Percentiles rank a stretch among this genome's conserved stretches.
These are phyloP conservation scores for Nannobrachium achirus DNA, from an alignment of 2,113 vertebrate species.

Conservation along the genomic window DNA sequence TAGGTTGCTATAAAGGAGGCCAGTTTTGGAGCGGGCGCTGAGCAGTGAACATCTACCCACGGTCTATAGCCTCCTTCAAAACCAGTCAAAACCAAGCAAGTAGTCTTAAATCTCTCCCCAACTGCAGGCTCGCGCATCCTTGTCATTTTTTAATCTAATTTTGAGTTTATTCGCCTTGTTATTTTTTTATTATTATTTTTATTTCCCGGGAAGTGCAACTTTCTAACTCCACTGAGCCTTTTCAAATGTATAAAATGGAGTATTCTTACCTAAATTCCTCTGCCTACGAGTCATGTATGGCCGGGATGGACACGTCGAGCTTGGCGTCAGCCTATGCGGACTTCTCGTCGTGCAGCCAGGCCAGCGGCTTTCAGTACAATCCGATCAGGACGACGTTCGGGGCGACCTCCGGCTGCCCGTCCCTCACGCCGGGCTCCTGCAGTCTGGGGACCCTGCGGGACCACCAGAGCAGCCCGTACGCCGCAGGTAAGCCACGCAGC, in stretches of 20 bases:
- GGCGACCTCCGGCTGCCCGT: conserved; percentile 97
- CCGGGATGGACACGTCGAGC: conserved; percentile 99
- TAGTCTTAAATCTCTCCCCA: conserved; percentile 74
- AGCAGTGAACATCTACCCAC: conserved; percentile 97
- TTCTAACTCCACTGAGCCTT: conserved; percentile 89
- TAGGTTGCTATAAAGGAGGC: conserved; percentile 98
- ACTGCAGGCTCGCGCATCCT: conserved; percentile 50
- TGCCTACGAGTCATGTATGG: conserved; percentile 99
- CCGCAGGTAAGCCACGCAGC: conserved; percentile 98
- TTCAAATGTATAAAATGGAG: conserved; percentile 99
- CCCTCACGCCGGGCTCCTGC: conserved; percentile 98
- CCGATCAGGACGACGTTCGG: conserved; percentile 99
- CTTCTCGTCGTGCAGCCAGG: conserved; percentile 99
- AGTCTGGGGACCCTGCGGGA: conserved; percentile 98
- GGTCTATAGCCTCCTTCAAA: conserved; percentile 84
- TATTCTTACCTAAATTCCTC: conserved; percentile 99
- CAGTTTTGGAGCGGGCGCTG: conserved; percentile 98
- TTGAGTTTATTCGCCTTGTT: conserved; percentile 50
- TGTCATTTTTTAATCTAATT: conserved; percentile 68
- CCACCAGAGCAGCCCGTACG: conserved; percentile 99
- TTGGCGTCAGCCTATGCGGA: conserved; percentile 99
- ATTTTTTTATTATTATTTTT: conserved; percentile 18
- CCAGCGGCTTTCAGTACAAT: conserved; percentile 99
- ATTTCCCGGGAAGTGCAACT: conserved; percentile 82
- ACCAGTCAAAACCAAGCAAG: conserved; percentile 75